These are phyloP conservation scores for Cyrtodaria siliqua DNA, from an alignment of 2,888 invertebrate genomes.

Conservation along the genomic window DNA sequence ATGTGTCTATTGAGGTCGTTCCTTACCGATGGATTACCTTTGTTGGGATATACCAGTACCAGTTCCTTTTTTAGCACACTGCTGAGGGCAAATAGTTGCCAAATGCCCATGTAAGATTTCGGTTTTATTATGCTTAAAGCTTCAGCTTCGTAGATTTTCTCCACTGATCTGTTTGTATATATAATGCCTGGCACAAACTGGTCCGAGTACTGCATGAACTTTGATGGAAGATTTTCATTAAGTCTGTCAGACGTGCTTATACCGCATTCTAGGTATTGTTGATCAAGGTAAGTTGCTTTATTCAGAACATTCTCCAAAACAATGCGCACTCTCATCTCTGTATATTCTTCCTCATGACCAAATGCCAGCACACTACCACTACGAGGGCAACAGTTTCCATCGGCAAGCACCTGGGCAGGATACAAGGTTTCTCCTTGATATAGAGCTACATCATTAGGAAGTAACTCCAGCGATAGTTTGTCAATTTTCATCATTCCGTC, in stretches of 20 bases:
- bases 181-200: neutral
- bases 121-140: neutral
- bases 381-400: neutral
- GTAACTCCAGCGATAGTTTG: neutral
- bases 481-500: neutral
- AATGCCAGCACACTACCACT: neutral
- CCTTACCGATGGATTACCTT: too few relatives aligned
- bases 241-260: too few relatives aligned
- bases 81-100: too few relatives aligned
- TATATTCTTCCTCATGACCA: neutral
- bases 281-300: neutral
- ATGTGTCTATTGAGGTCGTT: too few relatives aligned
- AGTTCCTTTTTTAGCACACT: too few relatives aligned
- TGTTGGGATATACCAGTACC: too few relatives aligned
- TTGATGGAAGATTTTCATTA: too few relatives aligned
- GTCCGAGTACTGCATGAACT: neutral
- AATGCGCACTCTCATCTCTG: neutral
- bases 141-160: neutral
- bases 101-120: neutral
- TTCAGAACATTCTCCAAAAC: neutral
- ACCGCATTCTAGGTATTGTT: neutral
- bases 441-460: neutral
- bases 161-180: neutral
- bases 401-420: neutral
- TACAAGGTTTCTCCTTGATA: neutral